Evolutionary conservation across 2,797 vertebrate species (phyloP).

Genomic region (Gymnodraco acuticeps): DNA sequence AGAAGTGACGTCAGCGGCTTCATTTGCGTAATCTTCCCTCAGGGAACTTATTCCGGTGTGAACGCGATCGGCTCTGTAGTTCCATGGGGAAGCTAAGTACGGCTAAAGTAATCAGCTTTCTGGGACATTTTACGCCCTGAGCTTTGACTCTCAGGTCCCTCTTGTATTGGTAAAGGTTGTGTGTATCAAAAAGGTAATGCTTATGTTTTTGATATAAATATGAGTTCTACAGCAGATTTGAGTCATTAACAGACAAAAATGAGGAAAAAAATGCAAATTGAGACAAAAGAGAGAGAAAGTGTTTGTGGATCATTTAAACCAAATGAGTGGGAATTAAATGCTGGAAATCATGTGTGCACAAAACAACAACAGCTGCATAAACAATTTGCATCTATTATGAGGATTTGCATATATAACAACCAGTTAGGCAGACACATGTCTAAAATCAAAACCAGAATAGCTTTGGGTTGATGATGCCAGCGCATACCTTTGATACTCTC

Average conservation of each 20-base stretch:
- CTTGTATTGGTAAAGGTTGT: neutral
- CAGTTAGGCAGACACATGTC: neutral
- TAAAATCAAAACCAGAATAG: neutral
- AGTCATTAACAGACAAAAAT: too few relatives aligned
- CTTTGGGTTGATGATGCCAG: neutral
- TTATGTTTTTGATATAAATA: neutral
- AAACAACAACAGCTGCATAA: conserved; percentile 14
- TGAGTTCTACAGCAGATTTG: too few relatives aligned
- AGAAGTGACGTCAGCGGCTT: too few relatives aligned
- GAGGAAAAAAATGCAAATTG: neutral
- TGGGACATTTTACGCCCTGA: too few relatives aligned
- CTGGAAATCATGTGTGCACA: conserved; percentile 5
- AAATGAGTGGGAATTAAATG: neutral
- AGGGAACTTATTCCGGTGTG: too few relatives aligned
- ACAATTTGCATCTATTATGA: conserved; percentile 25
- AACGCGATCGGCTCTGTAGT: too few relatives aligned
- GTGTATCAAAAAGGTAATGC: neutral
- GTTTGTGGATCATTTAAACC: neutral
- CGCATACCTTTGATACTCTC: neutral
- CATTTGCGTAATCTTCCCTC: too few relatives aligned
- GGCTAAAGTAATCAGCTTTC: too few relatives aligned
- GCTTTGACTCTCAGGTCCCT: neutral
- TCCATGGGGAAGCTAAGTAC: too few relatives aligned
- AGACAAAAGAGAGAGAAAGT: neutral
- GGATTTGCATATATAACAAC: conserved; percentile 10